A percentile compares a stretch with the other conserved stretches of the same genome.
phyloP scores from a whole-genome alignment of 2,797 vertebrate species.

The Acanthiza pusilla region DNA sequence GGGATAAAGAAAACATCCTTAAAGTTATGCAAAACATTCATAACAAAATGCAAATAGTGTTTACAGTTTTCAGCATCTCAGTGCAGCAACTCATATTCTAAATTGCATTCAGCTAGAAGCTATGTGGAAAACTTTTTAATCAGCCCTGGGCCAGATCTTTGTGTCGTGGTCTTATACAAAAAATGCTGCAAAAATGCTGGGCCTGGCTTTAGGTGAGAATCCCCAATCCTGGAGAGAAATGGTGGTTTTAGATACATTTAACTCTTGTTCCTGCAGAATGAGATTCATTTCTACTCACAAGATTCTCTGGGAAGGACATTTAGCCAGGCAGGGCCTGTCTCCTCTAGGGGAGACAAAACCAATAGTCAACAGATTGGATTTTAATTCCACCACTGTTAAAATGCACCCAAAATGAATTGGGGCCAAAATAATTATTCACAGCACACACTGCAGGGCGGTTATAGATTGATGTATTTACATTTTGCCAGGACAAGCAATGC shows the following conservation, averaged over 20 bases:
- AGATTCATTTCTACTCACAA: background rate
- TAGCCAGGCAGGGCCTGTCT: background rate
- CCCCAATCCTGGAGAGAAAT: background rate
- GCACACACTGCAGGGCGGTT: background rate
- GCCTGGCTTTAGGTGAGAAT: background rate
- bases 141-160: background rate
- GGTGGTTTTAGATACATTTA: background rate
- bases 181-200: background rate
- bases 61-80: slow-evolving; percentile 23
- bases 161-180: rapidly evolving
- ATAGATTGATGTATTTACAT: background rate
- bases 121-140: background rate
- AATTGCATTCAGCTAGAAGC: background rate
- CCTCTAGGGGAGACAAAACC: background rate
- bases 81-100: background rate
- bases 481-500: background rate
- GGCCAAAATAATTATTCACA: background rate
- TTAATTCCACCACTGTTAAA: background rate
- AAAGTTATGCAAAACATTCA: slow-evolving; percentile 61
- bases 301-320: background rate
- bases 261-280: background rate
- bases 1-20: slow-evolving; percentile 49
- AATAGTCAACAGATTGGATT: background rate
- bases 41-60: slow-evolving; percentile 63
- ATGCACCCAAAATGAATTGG: background rate